Evolutionary conservation across 2,113 vertebrate species (phyloP).

Genomic region (Planiliza haematocheilus): DNA sequence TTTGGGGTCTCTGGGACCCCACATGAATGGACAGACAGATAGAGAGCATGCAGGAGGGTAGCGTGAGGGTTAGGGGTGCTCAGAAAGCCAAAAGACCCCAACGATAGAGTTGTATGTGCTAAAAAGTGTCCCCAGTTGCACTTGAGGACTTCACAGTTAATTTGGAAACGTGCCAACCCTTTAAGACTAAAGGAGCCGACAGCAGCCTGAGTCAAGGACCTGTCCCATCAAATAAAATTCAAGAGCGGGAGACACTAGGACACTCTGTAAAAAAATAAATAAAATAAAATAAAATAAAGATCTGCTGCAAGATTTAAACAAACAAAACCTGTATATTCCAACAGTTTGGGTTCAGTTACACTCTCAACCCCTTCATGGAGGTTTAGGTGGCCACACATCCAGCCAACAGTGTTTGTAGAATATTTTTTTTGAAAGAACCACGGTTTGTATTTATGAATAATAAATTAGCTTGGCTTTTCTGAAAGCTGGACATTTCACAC

Average conservation of each 20-base stretch:
- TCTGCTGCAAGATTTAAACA: too few relatives aligned
- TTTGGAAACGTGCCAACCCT: slow-evolving; percentile 1
- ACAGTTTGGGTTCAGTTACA: not conserved
- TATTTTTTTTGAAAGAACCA: not conserved
- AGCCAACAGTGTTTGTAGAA: not conserved
- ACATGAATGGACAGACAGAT: too few relatives aligned
- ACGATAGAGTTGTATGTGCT: slow-evolving; percentile 7
- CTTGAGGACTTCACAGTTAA: slow-evolving; percentile 6
- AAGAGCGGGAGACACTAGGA: not conserved
- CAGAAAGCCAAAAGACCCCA: slow-evolving; percentile 7
- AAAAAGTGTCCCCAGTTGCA: slow-evolving; percentile 18
- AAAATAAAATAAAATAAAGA: too few relatives aligned
- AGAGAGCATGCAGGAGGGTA: too few relatives aligned
- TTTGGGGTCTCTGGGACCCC: too few relatives aligned
- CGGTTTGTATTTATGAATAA: slow-evolving; percentile 23
- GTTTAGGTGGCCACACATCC: not conserved
- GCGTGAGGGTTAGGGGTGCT: slow-evolving; percentile 8
- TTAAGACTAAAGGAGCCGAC: not conserved
- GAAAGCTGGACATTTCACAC: slow-evolving; percentile 11
- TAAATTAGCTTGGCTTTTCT: not conserved
- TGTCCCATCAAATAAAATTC: not conserved
- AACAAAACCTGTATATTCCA: not conserved
- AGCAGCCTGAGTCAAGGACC: slow-evolving; percentile 16
- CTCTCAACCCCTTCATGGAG: not conserved
- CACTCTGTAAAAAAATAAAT: too few relatives aligned